Percentiles rank a stretch among this genome's conserved stretches.
phyloP scores from a whole-genome alignment of 2,797 vertebrate species.

The Acanthiza pusilla region DNA sequence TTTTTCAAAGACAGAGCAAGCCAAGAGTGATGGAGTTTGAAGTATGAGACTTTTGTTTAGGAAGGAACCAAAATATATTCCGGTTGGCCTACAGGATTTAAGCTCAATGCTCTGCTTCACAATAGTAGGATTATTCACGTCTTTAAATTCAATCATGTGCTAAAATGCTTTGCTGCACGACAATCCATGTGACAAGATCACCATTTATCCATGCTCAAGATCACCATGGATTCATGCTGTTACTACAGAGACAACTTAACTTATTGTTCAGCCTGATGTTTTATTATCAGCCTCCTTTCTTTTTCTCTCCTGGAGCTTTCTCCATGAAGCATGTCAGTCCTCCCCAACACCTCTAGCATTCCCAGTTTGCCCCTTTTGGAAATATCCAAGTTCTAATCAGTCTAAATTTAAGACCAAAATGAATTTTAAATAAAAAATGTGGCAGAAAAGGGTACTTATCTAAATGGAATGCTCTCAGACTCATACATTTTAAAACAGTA shows the following conservation, averaged over 20 bases:
- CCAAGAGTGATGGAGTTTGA: background rate
- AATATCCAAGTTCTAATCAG: conserved; percentile 63
- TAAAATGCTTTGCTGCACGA: conserved; percentile 16
- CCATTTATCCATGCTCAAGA: background rate
- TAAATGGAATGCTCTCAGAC: conserved; percentile 78
- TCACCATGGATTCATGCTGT: background rate
- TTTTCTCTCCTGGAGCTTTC: background rate
- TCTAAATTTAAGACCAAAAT: conserved; percentile 69
- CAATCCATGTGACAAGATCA: background rate
- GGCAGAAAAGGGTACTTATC: conserved; percentile 74
- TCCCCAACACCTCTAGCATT: background rate
- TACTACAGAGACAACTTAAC: background rate
- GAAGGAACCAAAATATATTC: background rate
- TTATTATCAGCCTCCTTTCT: background rate
- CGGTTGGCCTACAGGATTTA: background rate
- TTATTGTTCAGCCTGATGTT: background rate
- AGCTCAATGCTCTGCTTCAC: background rate
- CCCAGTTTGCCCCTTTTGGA: conserved; percentile 53
- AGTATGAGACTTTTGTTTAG: background rate
- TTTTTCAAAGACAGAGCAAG: background rate
- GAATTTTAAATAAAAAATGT: conserved; percentile 76
- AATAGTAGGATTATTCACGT: background rate
- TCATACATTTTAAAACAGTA: conserved; percentile 75
- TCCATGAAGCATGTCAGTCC: background rate
- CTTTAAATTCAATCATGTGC: conserved; percentile 27